Percentiles rank a stretch among this genome's conserved stretches.
Evolutionary conservation across 1,140 invertebrate species (phyloP).

Genomic region (Orius insidiosus): DNA sequence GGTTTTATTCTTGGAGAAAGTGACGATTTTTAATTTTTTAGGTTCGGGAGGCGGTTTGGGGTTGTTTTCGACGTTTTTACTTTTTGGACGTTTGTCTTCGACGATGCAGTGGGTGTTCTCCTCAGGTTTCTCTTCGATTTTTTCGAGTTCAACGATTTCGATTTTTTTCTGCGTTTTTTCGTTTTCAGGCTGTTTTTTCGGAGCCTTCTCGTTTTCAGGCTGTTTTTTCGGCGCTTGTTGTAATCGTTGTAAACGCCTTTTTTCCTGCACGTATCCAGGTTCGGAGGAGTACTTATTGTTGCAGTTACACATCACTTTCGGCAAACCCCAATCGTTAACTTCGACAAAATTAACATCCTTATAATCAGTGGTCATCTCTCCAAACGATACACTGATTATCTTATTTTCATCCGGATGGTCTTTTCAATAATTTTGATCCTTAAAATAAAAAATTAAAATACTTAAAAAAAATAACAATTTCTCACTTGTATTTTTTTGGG

Average conservation of each 20-base stretch:
- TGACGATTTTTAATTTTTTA: too few relatives aligned
- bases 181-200: too few relatives aligned
- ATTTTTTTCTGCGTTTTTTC: too few relatives aligned
- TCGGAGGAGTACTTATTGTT: conserved; percentile 11
- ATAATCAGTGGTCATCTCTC: conserved; percentile 10
- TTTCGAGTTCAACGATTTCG: too few relatives aligned
- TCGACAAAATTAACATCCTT: conserved; percentile 10
- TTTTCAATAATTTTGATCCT: conserved; percentile 9
- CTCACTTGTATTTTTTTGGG: conserved; percentile 13
- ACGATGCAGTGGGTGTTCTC: too few relatives aligned
- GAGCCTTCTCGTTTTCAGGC: too few relatives aligned
- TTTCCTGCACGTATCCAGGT: conserved; percentile 1
- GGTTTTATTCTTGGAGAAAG: too few relatives aligned
- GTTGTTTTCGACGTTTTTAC: too few relatives aligned
- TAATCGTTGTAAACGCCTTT: background rate
- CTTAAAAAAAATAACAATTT: background rate
- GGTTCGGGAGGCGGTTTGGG: too few relatives aligned
- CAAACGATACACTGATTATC: conserved; percentile 4
- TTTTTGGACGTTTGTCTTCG: too few relatives aligned
- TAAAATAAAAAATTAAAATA: conserved; percentile 1
- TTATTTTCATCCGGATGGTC: background rate
- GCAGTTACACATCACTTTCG: conserved; percentile 15
- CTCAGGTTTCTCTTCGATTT: too few relatives aligned
- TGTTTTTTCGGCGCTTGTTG: too few relatives aligned
- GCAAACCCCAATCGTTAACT: conserved; percentile 14